Percentiles rank a stretch among this genome's conserved stretches.
Conservation (phyloP, 2,797 vertebrate species). For the Cossypha niveicapilla region DNA sequence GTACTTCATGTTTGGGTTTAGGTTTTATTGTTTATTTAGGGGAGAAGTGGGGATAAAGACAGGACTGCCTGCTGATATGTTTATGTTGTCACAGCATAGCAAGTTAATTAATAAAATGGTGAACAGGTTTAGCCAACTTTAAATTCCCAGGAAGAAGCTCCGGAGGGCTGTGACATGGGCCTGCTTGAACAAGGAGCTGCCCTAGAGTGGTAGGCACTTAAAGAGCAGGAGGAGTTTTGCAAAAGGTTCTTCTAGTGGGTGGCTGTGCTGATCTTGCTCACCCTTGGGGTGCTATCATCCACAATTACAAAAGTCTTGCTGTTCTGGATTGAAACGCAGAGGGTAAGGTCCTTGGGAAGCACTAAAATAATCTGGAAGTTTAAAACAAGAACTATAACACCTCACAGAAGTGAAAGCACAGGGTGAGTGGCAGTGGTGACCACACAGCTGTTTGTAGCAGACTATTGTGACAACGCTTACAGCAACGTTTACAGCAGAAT, state of each 20-base stretch:
- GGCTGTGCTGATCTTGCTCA: background rate
- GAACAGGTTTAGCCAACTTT: background rate
- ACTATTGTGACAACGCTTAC: background rate
- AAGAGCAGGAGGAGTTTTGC: background rate
- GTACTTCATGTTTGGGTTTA: background rate
- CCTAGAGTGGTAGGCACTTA: background rate
- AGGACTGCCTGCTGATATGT: background rate
- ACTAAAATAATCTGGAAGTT: background rate
- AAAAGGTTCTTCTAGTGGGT: background rate
- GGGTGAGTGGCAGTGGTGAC: background rate
- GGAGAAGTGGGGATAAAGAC: background rate
- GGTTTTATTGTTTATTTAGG: background rate
- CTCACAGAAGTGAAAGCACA: background rate
- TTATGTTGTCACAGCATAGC: background rate
- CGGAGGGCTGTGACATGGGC: background rate
- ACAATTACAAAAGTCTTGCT: background rate
- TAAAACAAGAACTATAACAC: background rate
- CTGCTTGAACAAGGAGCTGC: background rate
- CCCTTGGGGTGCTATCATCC: background rate
- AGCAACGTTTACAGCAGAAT: background rate
- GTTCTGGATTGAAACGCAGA: fast-evolving
- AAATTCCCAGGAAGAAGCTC: background rate
- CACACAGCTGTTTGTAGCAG: background rate
- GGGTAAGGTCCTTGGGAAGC: background rate
- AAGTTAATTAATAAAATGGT: background rate